Percentiles rank a stretch among this genome's conserved stretches.
These are phyloP conservation scores for Grammomys surdaster DNA, from an alignment of 2,113 vertebrate genomes.

Conservation along the genomic window DNA sequence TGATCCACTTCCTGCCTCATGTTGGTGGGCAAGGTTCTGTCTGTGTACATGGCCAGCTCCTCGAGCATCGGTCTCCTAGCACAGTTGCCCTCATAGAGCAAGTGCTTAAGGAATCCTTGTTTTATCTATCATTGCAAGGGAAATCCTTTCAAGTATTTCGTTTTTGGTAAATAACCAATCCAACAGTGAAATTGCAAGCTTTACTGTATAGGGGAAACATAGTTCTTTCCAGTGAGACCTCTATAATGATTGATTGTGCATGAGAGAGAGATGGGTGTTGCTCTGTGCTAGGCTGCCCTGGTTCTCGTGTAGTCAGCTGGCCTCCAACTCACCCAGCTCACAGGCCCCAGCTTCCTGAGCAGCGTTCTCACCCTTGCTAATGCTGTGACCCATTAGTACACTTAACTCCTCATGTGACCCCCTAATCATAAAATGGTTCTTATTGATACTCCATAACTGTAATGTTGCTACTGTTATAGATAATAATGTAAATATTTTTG, in stretches of 20 bases:
- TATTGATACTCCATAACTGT: background rate
- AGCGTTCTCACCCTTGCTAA: background rate
- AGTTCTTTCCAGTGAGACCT: slow-evolving; percentile 9
- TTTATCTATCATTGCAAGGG: background rate
- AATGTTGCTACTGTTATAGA: background rate
- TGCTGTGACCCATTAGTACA: no score
- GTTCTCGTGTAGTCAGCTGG: background rate
- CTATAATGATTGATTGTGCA: background rate
- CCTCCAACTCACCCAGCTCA: background rate
- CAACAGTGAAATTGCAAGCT: background rate
- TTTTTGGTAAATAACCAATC: background rate
- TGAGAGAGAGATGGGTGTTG: background rate
- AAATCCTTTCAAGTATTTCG: background rate
- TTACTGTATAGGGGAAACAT: background rate
- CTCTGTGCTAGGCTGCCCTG: background rate
- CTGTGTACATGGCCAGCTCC: background rate
- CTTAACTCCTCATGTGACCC: background rate
- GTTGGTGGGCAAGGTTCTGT: background rate
- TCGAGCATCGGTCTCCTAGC: background rate
- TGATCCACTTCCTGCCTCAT: background rate
- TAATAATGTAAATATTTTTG: background rate
- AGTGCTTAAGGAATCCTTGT: background rate
- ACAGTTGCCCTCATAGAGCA: background rate
- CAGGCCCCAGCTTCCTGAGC: background rate
- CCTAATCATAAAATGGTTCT: background rate